Evolutionary conservation across 2,888 invertebrate genomes (phyloP), one percentile per base, ranked within the genome.

Genomic region (Choreutis nemorana): DNA sequence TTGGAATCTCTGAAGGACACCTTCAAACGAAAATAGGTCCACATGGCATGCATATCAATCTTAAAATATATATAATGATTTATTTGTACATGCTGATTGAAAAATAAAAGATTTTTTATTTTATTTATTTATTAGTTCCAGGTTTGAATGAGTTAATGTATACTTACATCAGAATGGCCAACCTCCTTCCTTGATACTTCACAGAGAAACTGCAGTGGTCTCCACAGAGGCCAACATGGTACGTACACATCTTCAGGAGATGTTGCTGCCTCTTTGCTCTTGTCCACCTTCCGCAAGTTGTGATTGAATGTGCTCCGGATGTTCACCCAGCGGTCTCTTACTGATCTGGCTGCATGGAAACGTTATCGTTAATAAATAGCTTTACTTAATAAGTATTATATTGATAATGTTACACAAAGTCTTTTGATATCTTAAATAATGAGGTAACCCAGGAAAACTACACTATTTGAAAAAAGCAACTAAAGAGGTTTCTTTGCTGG

Each of bases 191-290:
- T 61, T 2, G 50, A 41, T 2, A 44, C 44, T 5, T 64, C 62
- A 33, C 57, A 48, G 2, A 78, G 45, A 29, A 71, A 78, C 40
- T 75, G 78, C 28, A 77, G 34, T 0, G 75, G 67, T 20, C 61
- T 68, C 78, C 75, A 75, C 4, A 77, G 32, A 0, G 73, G 77
- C 77, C 77, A 78, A 36, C 70, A 72, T 0, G 77, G 77, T 1
- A 67, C 52, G 33, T 68, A 78, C 3, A 73, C 40, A 16, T 73
- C 68, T 2, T 49, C 40, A 0, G 40, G 30, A 5, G 52, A 48
- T 1, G 44, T 43, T 0, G 72, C 66, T 1, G 46, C 48, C 32
- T 56, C 52, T 30, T 50, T 60, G 0, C 71, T 65, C 22, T 59
- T 58, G 22, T 71, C 63, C 2, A 78, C 63, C 36, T 59, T 52